Evolutionary conservation across 2,888 invertebrate species (phyloP).

Genomic region (Uropetala carovei): DNA sequence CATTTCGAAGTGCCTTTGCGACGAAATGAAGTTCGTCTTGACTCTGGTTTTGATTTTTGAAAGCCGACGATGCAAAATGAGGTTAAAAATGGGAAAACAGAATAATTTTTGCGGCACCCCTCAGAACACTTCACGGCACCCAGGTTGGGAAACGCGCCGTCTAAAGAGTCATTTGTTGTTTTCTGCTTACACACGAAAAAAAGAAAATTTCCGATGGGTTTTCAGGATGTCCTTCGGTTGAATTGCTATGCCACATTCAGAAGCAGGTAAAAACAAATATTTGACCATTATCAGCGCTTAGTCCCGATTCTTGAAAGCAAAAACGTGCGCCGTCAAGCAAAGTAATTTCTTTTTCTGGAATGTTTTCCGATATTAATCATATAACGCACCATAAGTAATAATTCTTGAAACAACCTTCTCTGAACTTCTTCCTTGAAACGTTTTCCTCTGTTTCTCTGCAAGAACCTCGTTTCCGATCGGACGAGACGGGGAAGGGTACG

Average conservation of each 20-base stretch:
- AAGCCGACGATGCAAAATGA: too few species aligned
- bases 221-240: not conserved
- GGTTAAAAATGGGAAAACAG: too few species aligned
- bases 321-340: not conserved
- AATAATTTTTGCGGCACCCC: too few species aligned
- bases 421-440: not conserved
- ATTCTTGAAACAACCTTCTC: not conserved
- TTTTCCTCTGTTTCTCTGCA: not conserved
- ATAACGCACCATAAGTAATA: not conserved
- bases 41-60: too few species aligned
- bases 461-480: not conserved
- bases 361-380: not conserved
- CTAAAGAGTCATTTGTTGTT: not conserved
- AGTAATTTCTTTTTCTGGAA: not conserved
- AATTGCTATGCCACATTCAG: not conserved
- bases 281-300: not conserved
- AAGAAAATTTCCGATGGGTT: not conserved
- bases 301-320: not conserved
- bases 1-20: too few species aligned
- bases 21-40: too few species aligned
- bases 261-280: not conserved
- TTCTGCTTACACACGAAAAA: not conserved
- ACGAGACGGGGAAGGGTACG: too few species aligned
- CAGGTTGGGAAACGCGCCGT: too few species aligned
- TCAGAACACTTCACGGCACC: too few species aligned